phyloP scores from a whole-genome alignment of 2,797 vertebrate genomes.

The Agapornis canus region DNA sequence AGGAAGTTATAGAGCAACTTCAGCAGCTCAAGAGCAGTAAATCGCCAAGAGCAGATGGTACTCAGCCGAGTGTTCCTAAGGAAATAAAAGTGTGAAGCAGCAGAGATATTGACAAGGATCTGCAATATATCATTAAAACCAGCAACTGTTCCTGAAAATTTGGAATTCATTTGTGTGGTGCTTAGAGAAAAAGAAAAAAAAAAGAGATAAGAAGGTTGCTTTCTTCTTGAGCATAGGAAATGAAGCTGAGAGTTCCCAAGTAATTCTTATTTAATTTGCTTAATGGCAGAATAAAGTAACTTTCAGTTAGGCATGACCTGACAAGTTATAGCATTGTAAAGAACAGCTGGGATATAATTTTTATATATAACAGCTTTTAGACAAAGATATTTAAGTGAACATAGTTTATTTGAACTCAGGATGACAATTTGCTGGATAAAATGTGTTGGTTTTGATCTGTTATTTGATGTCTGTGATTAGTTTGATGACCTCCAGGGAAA shows the following conservation, averaged over 20 bases:
- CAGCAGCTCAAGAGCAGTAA: slow-evolving; percentile 69
- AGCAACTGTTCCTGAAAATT: slow-evolving; percentile 69
- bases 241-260: not conserved
- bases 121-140: slow-evolving; percentile 63
- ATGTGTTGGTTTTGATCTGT: not conserved
- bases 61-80: slow-evolving; percentile 74
- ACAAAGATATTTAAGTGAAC: slow-evolving; percentile 43
- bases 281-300: slow-evolving; percentile 49
- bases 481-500: not conserved
- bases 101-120: slow-evolving; percentile 69
- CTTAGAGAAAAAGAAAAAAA: not conserved
- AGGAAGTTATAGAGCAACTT: slow-evolving; percentile 68
- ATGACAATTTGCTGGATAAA: not conserved
- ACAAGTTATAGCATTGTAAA: slow-evolving; percentile 5
- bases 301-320: slow-evolving; percentile 38
- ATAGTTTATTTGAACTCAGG: slow-evolving; percentile 53
- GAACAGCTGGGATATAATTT: slow-evolving; percentile 57
- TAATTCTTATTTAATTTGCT: not conserved
- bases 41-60: slow-evolving; percentile 77
- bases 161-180: slow-evolving; percentile 52
- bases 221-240: not conserved
- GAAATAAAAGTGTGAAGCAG: slow-evolving; percentile 77
- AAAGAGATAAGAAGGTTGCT: not conserved
- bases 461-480: not conserved
- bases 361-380: slow-evolving; percentile 53